These are phyloP conservation scores for Chelonus insularis DNA, from an alignment of 1,140 invertebrate genomes.

Conservation along the genomic window DNA sequence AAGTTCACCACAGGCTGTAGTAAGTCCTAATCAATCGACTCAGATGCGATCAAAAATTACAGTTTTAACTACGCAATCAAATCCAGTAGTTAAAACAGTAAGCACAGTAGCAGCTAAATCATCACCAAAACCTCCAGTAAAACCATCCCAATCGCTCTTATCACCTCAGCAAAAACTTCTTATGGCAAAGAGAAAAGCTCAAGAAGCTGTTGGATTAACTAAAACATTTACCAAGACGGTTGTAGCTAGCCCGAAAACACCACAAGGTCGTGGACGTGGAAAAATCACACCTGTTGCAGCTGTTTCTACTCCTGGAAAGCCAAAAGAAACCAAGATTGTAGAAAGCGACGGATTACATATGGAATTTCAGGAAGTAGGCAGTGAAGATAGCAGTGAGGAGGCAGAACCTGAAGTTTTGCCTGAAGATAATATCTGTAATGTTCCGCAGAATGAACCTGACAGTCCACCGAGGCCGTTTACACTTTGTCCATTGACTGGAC, in stretches of 20 bases:
- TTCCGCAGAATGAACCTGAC: constrained; percentile 60
- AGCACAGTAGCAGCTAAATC: constrained; percentile 35
- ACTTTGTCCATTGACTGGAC: constrained; percentile 70
- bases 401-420: constrained; percentile 63
- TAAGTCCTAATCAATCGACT: constrained; percentile 28
- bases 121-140: constrained; percentile 40
- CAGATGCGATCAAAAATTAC: constrained; percentile 46
- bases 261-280: constrained; percentile 19
- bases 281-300: constrained; percentile 32
- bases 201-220: constrained; percentile 47
- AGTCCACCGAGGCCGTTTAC: constrained; percentile 70
- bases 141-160: constrained; percentile 48
- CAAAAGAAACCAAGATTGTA: constrained; percentile 56
- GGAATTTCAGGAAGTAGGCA: constrained; percentile 56
- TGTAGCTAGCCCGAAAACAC: constrained; percentile 33
- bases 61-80: constrained; percentile 31
- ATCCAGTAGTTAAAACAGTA: constrained; percentile 27
- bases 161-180: constrained; percentile 56
- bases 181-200: constrained; percentile 56
- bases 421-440: constrained; percentile 59
- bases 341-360: constrained; percentile 58
- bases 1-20: constrained; percentile 22
- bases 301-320: constrained; percentile 35
- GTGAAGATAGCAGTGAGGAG: constrained; percentile 63
- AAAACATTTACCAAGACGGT: constrained; percentile 42